These are phyloP conservation scores for Aleadryas rufinucha DNA, from an alignment of 2,113 vertebrate species.

Conservation along the genomic window DNA sequence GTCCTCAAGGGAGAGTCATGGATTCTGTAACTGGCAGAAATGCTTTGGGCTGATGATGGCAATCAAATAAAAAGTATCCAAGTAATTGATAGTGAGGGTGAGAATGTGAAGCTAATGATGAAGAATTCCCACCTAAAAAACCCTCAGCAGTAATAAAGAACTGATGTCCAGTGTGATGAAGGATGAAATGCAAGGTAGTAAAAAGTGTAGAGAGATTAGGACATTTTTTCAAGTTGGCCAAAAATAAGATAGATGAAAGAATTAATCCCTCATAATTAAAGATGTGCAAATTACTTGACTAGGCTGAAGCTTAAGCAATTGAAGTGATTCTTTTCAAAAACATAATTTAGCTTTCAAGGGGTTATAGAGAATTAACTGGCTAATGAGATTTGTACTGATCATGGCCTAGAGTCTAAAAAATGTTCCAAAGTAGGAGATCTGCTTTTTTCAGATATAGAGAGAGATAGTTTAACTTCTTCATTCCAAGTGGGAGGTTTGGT, in stretches of 20 bases:
- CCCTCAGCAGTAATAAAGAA: neutral
- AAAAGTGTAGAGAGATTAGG: neutral
- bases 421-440: neutral
- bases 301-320: neutral
- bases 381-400: neutral
- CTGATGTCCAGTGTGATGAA: neutral
- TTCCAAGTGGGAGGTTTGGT: neutral
- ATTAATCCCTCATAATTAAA: slow-evolving; percentile 22
- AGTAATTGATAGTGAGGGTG: slow-evolving; percentile 2
- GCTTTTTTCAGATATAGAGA: neutral
- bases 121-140: neutral
- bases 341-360: neutral
- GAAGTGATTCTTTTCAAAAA: slow-evolving; percentile 2
- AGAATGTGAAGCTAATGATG: slow-evolving; percentile 35
- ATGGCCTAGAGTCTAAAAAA: neutral
- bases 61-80: neutral
- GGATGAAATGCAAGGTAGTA: neutral
- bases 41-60: neutral
- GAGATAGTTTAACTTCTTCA: neutral
- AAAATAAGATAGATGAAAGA: slow-evolving; percentile 20
- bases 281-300: slow-evolving; percentile 8
- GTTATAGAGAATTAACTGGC: neutral
- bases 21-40: slow-evolving; percentile 1
- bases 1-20: neutral
- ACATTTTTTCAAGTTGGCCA: neutral